Percentiles rank a stretch among this genome's conserved stretches.
Conservation (phyloP, 2,797 vertebrate genomes). For the Sparidentex hasta region DNA sequence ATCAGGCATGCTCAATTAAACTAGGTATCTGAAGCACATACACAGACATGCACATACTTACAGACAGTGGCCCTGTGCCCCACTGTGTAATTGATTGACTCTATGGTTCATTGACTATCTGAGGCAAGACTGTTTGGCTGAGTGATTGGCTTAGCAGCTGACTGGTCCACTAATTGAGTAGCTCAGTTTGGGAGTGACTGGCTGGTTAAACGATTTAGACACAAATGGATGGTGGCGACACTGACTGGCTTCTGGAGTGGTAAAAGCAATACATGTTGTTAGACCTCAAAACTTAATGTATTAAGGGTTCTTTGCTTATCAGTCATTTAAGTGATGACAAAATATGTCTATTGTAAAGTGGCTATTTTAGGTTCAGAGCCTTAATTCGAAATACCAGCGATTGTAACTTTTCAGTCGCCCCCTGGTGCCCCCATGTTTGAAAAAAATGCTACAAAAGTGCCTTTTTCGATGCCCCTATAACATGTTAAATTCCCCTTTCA, state of each 20-base stretch:
- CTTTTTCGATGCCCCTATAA: no score
- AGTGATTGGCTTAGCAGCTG: constrained; percentile 63
- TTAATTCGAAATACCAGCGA: no score
- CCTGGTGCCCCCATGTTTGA: no score
- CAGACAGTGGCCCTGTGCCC: constrained; percentile 16
- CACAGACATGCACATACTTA: constrained; percentile 22
- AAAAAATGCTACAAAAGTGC: no score
- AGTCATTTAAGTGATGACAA: not conserved
- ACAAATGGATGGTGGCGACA: constrained; percentile 40
- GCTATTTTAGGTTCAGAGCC: not conserved
- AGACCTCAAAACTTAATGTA: not conserved
- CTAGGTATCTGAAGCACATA: constrained; percentile 38
- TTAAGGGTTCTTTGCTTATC: not conserved
- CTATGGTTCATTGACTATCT: constrained; percentile 61
- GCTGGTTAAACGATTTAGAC: constrained; percentile 54
- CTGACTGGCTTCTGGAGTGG: not conserved
- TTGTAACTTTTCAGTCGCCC: not conserved
- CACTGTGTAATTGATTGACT: constrained; percentile 64
- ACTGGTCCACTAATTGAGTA: constrained; percentile 68
- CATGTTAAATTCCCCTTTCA: no score
- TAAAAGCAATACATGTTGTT: not conserved
- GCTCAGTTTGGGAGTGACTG: constrained; percentile 63
- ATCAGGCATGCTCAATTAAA: constrained; percentile 53
- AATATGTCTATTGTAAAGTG: not conserved
- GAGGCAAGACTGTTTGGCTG: constrained; percentile 54